Conservation (phyloP, 2,113 vertebrate genomes). For the Lycocorax pyrrhopterus region DNA sequence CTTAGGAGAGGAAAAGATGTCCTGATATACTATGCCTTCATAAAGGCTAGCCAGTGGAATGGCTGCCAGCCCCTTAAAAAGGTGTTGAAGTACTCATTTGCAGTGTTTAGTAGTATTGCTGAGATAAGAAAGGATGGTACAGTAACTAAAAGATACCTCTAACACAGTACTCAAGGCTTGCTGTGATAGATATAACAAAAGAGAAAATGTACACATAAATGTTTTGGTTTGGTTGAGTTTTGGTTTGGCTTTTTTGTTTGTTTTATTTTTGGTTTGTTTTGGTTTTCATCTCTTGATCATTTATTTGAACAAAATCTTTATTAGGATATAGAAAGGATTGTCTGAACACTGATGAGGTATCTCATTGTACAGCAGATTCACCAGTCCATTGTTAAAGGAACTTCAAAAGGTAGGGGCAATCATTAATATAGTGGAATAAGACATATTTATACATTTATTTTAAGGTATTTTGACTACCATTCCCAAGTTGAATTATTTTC, state of each 20-base stretch:
- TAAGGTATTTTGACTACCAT: not conserved
- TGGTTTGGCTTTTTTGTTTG: not conserved
- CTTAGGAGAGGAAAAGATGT: not conserved
- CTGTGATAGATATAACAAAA: not conserved
- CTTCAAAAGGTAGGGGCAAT: not conserved
- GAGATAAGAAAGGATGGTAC: not conserved
- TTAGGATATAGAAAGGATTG: not conserved
- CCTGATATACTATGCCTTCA: not conserved
- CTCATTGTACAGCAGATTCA: not conserved
- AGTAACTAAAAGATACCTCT: not conserved
- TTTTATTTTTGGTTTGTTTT: not conserved
- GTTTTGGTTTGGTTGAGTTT: not conserved
- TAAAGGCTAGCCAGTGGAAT: not conserved
- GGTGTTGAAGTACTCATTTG: not conserved
- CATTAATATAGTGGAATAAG: not conserved
- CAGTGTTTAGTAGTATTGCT: not conserved
- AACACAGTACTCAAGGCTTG: not conserved
- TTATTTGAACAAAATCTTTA: not conserved
- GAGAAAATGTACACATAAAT: not conserved
- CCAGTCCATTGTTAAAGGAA: not conserved
- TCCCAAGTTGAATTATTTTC: not conserved
- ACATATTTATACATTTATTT: not conserved
- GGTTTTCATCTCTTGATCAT: not conserved
- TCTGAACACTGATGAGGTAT: not conserved
- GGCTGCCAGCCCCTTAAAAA: not conserved